Percentiles rank a stretch among this genome's conserved stretches.
These are phyloP conservation scores for Agrilus mali DNA, from an alignment of 2,888 invertebrate genomes.

Conservation along the genomic window DNA sequence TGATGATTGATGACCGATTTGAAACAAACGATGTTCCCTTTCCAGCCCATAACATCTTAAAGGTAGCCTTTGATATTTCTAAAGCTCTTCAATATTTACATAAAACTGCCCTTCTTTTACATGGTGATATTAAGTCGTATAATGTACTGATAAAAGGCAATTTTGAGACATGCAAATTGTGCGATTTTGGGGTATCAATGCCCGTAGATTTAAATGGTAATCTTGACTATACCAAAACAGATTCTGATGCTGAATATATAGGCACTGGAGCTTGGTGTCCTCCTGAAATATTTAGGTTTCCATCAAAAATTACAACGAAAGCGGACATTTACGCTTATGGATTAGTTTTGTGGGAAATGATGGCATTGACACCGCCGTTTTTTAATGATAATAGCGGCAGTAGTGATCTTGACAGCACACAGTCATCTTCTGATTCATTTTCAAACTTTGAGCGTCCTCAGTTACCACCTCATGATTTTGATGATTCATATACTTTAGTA, in stretches of 20 bases:
- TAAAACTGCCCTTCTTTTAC: conserved; percentile 53
- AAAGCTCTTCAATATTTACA: conserved; percentile 69
- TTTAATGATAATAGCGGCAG: conserved; percentile 28
- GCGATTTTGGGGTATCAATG: conserved; percentile 75
- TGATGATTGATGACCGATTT: conserved; percentile 55
- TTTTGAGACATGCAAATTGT: conserved; percentile 62
- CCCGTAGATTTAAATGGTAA: conserved; percentile 52
- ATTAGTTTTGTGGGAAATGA: conserved; percentile 69
- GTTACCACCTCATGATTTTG: conserved; percentile 49
- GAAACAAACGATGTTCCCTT: conserved; percentile 47
- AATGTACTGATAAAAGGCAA: conserved; percentile 68
- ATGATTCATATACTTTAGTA: conserved; percentile 46
- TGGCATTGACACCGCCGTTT: conserved; percentile 60
- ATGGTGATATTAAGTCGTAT: conserved; percentile 75
- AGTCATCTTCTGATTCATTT: neutral
- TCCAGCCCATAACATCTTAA: conserved; percentile 47
- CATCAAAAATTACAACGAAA: conserved; percentile 48
- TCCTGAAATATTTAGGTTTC: conserved; percentile 58
- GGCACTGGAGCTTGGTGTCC: conserved; percentile 72
- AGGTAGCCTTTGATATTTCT: conserved; percentile 53
- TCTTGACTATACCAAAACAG: conserved; percentile 40
- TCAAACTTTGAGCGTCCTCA: conserved; percentile 45
- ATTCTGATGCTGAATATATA: conserved; percentile 45
- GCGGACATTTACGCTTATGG: conserved; percentile 75
- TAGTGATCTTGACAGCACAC: conserved; percentile 15